phyloP scores from a whole-genome alignment of 2,797 vertebrate genomes.

The Acrossocheilus fasciatus region DNA sequence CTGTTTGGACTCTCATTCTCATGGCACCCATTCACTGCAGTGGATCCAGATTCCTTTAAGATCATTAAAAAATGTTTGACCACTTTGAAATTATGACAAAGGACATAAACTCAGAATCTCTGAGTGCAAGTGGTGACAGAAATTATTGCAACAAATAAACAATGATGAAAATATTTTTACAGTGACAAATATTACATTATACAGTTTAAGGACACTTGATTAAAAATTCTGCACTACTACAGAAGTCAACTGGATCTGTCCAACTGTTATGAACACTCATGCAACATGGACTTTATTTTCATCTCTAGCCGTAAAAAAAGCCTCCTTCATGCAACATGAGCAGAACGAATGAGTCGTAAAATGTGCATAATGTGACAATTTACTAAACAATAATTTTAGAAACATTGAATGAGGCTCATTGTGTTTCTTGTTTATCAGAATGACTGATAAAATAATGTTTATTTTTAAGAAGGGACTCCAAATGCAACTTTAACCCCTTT shows the following conservation, averaged over 20 bases:
- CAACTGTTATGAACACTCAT: background rate
- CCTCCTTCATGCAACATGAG: background rate
- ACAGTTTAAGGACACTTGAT: background rate
- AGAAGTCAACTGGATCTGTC: background rate
- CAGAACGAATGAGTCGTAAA: background rate
- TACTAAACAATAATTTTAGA: background rate
- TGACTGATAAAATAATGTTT: background rate
- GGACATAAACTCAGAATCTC: background rate
- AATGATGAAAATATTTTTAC: background rate
- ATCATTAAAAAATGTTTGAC: background rate
- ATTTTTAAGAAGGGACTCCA: slow-evolving; percentile 59
- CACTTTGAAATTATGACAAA: background rate
- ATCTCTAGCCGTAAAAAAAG: background rate
- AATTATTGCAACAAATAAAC: background rate
- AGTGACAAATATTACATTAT: background rate
- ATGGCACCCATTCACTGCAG: background rate
- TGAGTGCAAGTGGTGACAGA: background rate
- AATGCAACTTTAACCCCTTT: slow-evolving; percentile 74
- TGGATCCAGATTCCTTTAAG: background rate
- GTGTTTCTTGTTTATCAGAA: background rate
- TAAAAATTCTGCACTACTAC: background rate
- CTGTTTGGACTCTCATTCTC: background rate
- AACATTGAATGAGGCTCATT: background rate
- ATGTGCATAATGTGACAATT: background rate
- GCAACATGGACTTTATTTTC: background rate